Conservation (phyloP, 2,888 invertebrate species). For the Dendrolimus pini region DNA sequence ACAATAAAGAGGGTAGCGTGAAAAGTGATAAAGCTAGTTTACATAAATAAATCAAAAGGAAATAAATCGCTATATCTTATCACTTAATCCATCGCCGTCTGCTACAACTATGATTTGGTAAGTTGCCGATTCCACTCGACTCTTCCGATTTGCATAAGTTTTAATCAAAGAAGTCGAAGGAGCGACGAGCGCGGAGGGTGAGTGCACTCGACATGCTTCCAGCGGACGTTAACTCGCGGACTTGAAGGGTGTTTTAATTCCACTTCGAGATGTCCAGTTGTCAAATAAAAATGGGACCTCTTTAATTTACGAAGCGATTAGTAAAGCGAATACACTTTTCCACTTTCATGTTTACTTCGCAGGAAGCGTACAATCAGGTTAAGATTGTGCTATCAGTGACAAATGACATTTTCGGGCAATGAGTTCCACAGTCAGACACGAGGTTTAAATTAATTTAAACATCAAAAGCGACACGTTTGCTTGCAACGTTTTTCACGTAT, state of each 20-base stretch:
- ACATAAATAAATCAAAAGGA: neutral
- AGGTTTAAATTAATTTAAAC: too few relatives aligned
- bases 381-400: too few relatives aligned
- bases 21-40: neutral
- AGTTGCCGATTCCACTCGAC: conserved; percentile 40
- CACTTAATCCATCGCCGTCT: conserved; percentile 4
- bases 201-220: conserved; percentile 25
- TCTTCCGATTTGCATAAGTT: conserved; percentile 56
- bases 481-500: too few relatives aligned
- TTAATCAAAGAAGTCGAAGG: conserved; percentile 52
- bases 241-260: neutral
- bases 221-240: conserved; percentile 1
- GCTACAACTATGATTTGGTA: conserved; percentile 25
- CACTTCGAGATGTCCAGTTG: neutral
- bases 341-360: too few relatives aligned
- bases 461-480: too few relatives aligned
- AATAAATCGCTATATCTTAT: conserved; percentile 2
- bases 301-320: too few relatives aligned
- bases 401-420: too few relatives aligned
- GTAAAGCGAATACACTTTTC: too few relatives aligned
- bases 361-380: too few relatives aligned
- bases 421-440: too few relatives aligned
- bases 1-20: neutral
- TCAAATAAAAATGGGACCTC: neutral
- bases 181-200: conserved; percentile 8